phyloP scores from a whole-genome alignment of 1,140 invertebrate genomes.

The Drosophila trapezifrons region DNA sequence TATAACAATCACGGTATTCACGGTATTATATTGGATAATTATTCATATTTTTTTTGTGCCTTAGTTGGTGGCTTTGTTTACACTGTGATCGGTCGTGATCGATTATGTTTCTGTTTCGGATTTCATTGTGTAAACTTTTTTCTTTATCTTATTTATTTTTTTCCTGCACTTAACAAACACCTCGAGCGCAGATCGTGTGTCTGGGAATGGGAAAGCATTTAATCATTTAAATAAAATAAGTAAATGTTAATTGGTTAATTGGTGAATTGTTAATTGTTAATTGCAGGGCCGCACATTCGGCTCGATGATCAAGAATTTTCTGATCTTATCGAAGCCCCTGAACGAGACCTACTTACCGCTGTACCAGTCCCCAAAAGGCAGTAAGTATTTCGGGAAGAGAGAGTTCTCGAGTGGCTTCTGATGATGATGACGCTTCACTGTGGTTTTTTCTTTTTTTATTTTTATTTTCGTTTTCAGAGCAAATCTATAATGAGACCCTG shows the following conservation, averaged over 20 bases:
- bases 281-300: constrained; percentile 91
- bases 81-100: constrained; percentile 72
- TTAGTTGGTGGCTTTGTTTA: constrained; percentile 56
- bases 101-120: constrained; percentile 52
- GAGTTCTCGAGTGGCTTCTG: not conserved
- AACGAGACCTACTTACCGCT: constrained; percentile 89
- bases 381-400: constrained; percentile 60
- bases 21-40: constrained; percentile 60
- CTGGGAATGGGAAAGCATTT: constrained; percentile 29
- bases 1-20: constrained; percentile 29
- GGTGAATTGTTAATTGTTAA: constrained; percentile 11
- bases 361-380: constrained; percentile 89
- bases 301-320: constrained; percentile 89
- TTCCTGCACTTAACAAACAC: constrained; percentile 12
- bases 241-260: constrained; percentile 22
- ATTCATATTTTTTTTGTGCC: constrained; percentile 60
- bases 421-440: too few species aligned
- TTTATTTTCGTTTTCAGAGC: constrained; percentile 45
- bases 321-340: constrained; percentile 87
- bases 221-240: constrained; percentile 23
- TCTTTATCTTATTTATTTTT: not conserved
- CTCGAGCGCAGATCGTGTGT: constrained; percentile 25
- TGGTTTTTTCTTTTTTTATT: not conserved
- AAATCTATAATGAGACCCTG: constrained; percentile 90
- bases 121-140: constrained; percentile 19